Evolutionary conservation across 2,113 vertebrate species (phyloP), one percentile per base, ranked within the genome.

Genomic region (Deroptyus accipitrinus): DNA sequence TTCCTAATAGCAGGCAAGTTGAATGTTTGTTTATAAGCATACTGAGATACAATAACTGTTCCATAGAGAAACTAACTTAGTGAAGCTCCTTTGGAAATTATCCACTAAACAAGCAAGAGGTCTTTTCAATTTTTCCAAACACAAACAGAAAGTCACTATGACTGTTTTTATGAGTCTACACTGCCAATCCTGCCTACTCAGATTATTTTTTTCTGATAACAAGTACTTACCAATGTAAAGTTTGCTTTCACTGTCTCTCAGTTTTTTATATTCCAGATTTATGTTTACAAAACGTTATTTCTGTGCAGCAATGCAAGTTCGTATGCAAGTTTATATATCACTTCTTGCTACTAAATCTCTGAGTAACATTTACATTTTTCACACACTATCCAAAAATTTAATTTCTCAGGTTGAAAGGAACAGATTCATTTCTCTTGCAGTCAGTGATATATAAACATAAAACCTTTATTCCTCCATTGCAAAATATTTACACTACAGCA

Each of bases 261-360:
- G 68, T n/a, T 84, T 92, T 92, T 93, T 86, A 80, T 59, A 37
- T 17, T 92, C 77, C 68, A 80, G 88, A 93, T 90, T 93, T 72
- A 76, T 96, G 69, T 92, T 93, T 94, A 93, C 61, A 62, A 92
- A 90, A 92, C 49, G 51, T 84, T 93, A 90, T 62, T 96, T 89
- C 86, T 78, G 28, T 89, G 77, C 88, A 88, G 83, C 54, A 81
- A 37, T 49, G 44, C 66, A 79, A 93, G 92, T 82, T 94, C 78
- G 84, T 94, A 37, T 49, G 35, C 64, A 78, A 93, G 92, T 82
- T 94, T 82, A 88, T 94, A 52, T 86, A 92, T 96, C 80, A 78
- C 77, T 93, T 94, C 80, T 88, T 86, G 52, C 92, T 82, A 86
- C 77, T 96, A 94, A 95, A 97, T 94, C 92, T 86, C 83, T 73